phyloP scores from a whole-genome alignment of 2,888 invertebrate species.

The Tachina lurida region DNA sequence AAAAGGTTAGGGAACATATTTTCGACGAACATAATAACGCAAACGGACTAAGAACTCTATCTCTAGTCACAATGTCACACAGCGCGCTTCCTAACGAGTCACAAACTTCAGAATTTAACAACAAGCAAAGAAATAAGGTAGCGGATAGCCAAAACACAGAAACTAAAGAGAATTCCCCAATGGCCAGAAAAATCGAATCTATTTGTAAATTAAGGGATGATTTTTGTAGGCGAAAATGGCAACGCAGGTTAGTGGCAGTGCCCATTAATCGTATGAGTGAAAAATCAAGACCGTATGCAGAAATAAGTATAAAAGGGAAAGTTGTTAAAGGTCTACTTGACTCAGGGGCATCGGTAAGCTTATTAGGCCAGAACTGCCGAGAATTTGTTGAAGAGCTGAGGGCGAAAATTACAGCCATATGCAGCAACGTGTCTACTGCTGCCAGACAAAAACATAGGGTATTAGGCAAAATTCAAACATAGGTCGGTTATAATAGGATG shows the following conservation, averaged over 20 bases:
- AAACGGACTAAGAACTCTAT: neutral
- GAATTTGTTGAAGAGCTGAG: neutral
- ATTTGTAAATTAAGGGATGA: neutral
- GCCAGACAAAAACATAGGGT: neutral
- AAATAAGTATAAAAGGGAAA: neutral
- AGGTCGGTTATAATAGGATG: neutral
- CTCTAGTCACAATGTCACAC: too few species aligned
- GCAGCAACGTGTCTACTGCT: neutral
- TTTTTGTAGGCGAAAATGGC: neutral
- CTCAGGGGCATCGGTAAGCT: neutral
- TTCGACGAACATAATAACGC: neutral
- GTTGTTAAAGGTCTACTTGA: neutral
- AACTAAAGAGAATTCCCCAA: too few species aligned
- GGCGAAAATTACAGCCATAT: neutral
- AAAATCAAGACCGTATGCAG: neutral
- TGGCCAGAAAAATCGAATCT: neutral
- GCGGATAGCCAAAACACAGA: too few species aligned
- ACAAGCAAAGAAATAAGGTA: too few species aligned
- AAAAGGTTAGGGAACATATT: neutral
- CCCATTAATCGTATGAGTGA: too few species aligned
- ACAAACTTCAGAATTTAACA: too few species aligned
- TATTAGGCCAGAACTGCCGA: neutral
- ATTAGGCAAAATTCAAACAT: neutral
- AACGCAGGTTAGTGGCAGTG: neutral
- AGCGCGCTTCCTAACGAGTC: too few species aligned